phyloP scores from a whole-genome alignment of 2,888 invertebrate genomes.

The Aporophyla lueneburgensis region DNA sequence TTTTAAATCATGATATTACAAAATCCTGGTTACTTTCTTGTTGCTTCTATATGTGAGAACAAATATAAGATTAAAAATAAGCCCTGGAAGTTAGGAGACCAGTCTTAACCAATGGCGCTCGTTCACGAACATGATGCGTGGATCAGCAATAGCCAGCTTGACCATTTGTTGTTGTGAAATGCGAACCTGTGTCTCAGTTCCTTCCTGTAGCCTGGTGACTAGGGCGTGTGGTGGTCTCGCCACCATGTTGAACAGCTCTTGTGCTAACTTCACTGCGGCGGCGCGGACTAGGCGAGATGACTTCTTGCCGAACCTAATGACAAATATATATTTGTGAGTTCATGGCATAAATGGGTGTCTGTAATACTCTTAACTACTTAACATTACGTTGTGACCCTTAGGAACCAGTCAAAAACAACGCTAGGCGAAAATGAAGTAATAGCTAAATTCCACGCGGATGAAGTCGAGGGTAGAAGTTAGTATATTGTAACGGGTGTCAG shows the following conservation, averaged over 20 bases:
- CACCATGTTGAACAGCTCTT: constrained; percentile 98
- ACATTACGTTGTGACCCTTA: neutral
- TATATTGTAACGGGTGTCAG: neutral
- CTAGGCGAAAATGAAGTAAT: too few relatives aligned
- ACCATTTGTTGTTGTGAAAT: too few relatives aligned
- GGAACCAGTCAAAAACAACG: neutral
- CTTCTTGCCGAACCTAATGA: constrained; percentile 97
- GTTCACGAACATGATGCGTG: too few relatives aligned
- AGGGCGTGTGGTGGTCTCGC: constrained; percentile 96
- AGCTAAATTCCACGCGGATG: neutral
- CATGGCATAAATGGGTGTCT: constrained; percentile 81
- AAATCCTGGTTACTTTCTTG: too few relatives aligned
- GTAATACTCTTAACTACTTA: too few relatives aligned
- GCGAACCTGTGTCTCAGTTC: constrained; percentile 95
- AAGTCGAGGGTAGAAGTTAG: neutral
- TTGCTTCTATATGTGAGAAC: too few relatives aligned
- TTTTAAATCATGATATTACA: too few relatives aligned
- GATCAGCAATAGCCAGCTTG: too few relatives aligned
- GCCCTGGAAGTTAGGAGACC: too few relatives aligned
- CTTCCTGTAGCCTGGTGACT: constrained; percentile 97
- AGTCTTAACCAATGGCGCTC: too few relatives aligned
- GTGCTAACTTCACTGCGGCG: constrained; percentile 98
- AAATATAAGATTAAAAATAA: too few relatives aligned
- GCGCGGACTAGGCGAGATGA: constrained; percentile 98
- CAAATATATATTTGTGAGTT: constrained; percentile 75